Evolutionary conservation across 1,140 invertebrate species (phyloP).

Genomic region (Bombyx mandarina): DNA sequence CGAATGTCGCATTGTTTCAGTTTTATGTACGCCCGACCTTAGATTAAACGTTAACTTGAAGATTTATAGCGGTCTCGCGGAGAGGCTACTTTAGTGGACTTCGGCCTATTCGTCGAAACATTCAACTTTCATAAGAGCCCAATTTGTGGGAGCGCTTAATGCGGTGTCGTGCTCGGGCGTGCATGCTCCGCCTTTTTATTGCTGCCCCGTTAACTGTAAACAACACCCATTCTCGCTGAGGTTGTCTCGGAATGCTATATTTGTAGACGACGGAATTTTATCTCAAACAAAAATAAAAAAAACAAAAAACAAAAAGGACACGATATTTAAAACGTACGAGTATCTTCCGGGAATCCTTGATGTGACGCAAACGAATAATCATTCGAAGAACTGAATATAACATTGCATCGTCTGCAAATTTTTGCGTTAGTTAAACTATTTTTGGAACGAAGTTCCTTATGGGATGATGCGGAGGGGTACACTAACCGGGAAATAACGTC

Average conservation of each 20-base stretch:
- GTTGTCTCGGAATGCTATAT: conserved; percentile 33
- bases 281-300: conserved; percentile 12
- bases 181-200: conserved; percentile 64
- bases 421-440: too few species aligned
- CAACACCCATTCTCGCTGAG: conserved; percentile 55
- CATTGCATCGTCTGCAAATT: too few species aligned
- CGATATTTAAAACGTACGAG: conserved; percentile 11
- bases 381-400: too few species aligned
- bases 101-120: conserved; percentile 49
- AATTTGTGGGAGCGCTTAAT: conserved; percentile 60
- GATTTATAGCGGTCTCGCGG: conserved; percentile 58
- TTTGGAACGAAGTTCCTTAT: too few species aligned
- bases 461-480: too few species aligned
- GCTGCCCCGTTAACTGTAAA: conserved; percentile 60
- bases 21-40: conserved; percentile 56
- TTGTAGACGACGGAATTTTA: conserved; percentile 25
- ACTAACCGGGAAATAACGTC: too few species aligned
- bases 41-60: conserved; percentile 57
- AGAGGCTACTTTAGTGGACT: conserved; percentile 47
- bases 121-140: conserved; percentile 61
- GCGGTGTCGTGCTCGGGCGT: conserved; percentile 48
- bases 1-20: conserved; percentile 62
- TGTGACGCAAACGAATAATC: conserved; percentile 8
- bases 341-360: conserved; percentile 9
- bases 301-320: neutral